Evolutionary conservation across 2,888 invertebrate genomes (phyloP), one percentile per base, ranked within the genome.

Genomic region (Epirrita christyi): DNA sequence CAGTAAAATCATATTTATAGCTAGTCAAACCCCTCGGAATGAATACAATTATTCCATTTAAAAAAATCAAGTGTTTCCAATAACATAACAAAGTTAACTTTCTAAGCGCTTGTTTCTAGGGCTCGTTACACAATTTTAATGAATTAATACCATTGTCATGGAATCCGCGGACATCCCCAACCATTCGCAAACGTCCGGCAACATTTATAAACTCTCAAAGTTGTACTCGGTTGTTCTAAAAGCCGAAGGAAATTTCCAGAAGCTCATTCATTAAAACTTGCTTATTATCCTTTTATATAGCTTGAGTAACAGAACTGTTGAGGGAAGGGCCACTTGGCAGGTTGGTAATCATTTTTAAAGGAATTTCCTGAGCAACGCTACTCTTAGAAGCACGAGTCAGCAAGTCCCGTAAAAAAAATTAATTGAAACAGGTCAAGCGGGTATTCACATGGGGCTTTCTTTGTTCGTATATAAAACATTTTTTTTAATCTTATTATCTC

Each of bases 221-320:
- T 21, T 21, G 21, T 21, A 28, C n/a, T 27, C 11, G 11, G 37
- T 34, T 48, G 34, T 44, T 49, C 43, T 45, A 34, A 29, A 15
- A 42, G 37, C 38, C 27, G 11, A 15, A 40, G 51, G 43, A 48
- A 55, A 52, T 50, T 53, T 46, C 38, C 37, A 32, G 14, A 50
- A 56, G 28, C 45, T 49, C 41, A 42, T 45, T 57, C 54, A 54
- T 56, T 62, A 54, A 56, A 62, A 56, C 50, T 56, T 47, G 49
- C 36, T 46, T 46, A 55, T 55, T 54, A 54, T 54, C 45, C 46
- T 9, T 8, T 11, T 5, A 11, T 21, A 46, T 50, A 62, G 52
- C 51, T 55, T 51, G 44, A 54, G 57, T 41, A 40, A 44, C 43
- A 47, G n/a, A n/a, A n/a, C n/a, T n/a, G 44, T 49, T 13, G 45